Conservation (phyloP, 1,140 invertebrate species). For the Whitmania pigra region DNA sequence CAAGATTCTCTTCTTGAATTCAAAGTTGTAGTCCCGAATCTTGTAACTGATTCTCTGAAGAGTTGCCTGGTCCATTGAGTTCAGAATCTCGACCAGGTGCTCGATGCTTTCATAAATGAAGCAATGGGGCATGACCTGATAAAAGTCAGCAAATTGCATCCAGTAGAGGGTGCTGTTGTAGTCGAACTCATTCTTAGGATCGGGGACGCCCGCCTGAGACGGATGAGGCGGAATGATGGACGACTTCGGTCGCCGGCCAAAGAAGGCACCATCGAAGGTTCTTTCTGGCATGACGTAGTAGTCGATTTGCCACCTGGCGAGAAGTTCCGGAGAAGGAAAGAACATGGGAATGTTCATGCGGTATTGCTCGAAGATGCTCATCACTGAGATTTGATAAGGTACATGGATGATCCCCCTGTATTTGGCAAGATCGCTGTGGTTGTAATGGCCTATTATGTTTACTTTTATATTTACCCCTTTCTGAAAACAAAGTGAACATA, state of each 20-base stretch:
- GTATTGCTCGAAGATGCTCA: constrained; percentile 23
- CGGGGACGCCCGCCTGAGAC: constrained; percentile 15
- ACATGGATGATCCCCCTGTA: constrained; percentile 24
- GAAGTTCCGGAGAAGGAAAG: constrained; percentile 23
- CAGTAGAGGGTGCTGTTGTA: constrained; percentile 20
- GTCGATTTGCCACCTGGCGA: constrained; percentile 11
- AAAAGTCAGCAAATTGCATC: constrained; percentile 24
- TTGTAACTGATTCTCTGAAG: constrained; percentile 7
- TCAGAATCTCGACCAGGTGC: constrained; percentile 21
- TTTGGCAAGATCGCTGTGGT: constrained; percentile 18
- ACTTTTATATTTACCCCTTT: too few relatives aligned
- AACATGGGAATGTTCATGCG: constrained; percentile 25
- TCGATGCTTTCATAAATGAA: constrained; percentile 16
- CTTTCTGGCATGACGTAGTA: constrained; percentile 16
- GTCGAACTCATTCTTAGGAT: not conserved
- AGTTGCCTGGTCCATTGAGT: not conserved
- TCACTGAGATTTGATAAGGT: constrained; percentile 22
- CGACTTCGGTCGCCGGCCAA: not conserved
- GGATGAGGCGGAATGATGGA: constrained; percentile 1
- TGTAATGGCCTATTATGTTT: not conserved
- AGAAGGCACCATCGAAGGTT: not conserved
- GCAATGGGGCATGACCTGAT: constrained; percentile 17
- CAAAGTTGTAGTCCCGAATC: not conserved
- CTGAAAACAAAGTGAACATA: too few relatives aligned
- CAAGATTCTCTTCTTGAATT: not conserved